These are phyloP conservation scores for Heliornis fulica DNA, from an alignment of 2,113 vertebrate species.

Conservation along the genomic window DNA sequence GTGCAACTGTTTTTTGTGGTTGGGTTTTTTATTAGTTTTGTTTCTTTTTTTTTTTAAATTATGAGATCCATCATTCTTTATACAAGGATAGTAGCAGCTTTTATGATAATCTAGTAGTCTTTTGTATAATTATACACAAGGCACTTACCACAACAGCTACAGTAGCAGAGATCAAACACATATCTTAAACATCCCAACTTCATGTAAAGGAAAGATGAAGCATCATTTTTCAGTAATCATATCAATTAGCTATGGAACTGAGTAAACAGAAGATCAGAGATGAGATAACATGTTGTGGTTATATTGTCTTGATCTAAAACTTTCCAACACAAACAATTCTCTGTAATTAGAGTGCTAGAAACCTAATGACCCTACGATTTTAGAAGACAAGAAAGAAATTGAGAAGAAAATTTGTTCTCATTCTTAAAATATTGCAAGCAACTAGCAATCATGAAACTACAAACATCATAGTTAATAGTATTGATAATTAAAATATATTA, in stretches of 20 bases:
- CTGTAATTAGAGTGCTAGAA: neutral
- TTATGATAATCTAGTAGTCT: neutral
- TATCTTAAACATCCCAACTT: neutral
- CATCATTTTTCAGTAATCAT: neutral
- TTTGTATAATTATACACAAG: neutral
- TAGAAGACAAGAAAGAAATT: neutral
- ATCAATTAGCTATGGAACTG: neutral
- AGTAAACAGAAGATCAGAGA: neutral
- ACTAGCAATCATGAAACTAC: neutral
- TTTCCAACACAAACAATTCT: neutral
- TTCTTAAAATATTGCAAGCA: neutral
- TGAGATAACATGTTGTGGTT: neutral
- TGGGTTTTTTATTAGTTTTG: too few relatives aligned
- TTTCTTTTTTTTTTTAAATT: neutral
- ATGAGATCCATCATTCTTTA: neutral
- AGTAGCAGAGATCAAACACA: neutral
- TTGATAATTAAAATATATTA: neutral
- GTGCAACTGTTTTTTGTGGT: too few relatives aligned
- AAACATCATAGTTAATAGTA: neutral
- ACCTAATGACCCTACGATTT: neutral
- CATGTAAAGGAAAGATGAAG: neutral
- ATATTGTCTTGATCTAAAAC: neutral
- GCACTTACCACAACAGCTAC: neutral
- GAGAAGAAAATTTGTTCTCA: neutral
- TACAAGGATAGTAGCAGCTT: neutral